These are phyloP conservation scores for Anhinga anhinga DNA, from an alignment of 2,113 vertebrate species.

Conservation along the genomic window DNA sequence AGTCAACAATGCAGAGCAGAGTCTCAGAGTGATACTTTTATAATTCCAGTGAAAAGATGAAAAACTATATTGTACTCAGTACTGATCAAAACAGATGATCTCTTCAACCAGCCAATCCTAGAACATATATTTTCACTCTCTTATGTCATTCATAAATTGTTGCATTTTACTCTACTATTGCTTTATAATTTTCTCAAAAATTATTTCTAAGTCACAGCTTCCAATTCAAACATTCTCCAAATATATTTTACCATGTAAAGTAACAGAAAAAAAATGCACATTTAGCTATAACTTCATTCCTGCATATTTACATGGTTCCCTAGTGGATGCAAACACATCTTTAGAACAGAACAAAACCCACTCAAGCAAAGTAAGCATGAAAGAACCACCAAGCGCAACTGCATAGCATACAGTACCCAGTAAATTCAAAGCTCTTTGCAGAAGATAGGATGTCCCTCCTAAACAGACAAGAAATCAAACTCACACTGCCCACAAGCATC, in stretches of 20 bases:
- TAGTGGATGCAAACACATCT: background rate
- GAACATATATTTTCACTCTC: background rate
- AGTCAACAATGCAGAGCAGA: background rate
- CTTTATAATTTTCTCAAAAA: constrained; percentile 4
- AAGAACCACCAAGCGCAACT: background rate
- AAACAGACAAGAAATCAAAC: background rate
- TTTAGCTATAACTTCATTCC: background rate
- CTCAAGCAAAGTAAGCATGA: background rate
- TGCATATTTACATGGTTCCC: background rate
- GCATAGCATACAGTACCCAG: accelerated
- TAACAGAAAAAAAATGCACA: background rate
- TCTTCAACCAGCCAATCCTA: background rate
- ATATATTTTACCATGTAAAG: background rate
- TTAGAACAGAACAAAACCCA: background rate
- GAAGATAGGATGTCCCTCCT: background rate
- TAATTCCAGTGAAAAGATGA: background rate
- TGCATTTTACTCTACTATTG: background rate
- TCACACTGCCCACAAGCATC: accelerated
- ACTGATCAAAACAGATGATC: background rate
- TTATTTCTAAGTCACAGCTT: background rate
- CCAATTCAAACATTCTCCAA: background rate
- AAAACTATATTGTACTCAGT: background rate
- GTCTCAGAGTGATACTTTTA: background rate
- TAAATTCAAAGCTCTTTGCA: background rate
- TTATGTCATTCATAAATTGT: background rate